A percentile compares a stretch with the other conserved stretches of the same genome.
Conservation (phyloP, 2,113 vertebrate species). For the Amblyopsis rosae region DNA sequence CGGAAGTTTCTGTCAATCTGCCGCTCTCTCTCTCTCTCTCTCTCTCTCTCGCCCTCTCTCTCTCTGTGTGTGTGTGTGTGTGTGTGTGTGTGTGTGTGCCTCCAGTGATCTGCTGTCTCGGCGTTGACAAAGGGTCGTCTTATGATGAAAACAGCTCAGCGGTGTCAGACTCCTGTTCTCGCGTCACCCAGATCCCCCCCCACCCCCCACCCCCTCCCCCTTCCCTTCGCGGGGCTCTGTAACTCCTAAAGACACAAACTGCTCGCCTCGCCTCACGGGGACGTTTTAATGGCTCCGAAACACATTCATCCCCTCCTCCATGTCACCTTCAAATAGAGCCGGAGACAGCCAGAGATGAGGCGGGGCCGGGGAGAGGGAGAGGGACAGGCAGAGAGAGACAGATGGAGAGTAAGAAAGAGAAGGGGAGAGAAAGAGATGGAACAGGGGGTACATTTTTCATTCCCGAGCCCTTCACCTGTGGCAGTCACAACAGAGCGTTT, state of each 20-base stretch:
- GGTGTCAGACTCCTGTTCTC: constrained; percentile 52
- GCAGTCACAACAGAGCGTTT: constrained; percentile 70
- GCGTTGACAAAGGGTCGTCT: constrained; percentile 51
- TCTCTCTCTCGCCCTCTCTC: too few species aligned
- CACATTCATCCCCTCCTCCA: constrained; percentile 70
- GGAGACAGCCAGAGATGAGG: constrained; percentile 38
- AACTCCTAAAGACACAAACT: constrained; percentile 67
- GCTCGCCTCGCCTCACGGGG: constrained; percentile 63
- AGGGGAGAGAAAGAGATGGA: constrained; percentile 1
- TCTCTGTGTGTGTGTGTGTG: too few species aligned
- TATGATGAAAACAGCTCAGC: constrained; percentile 63
- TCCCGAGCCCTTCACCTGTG: constrained; percentile 62
- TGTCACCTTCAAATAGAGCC: constrained; percentile 69
- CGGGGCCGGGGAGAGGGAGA: background rate
- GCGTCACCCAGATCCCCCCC: constrained; percentile 25
- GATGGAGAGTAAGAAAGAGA: background rate
- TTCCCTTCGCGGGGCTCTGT: constrained; percentile 39
- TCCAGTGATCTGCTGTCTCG: constrained; percentile 41
- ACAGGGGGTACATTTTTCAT: constrained; percentile 66
- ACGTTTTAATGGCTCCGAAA: constrained; percentile 71
- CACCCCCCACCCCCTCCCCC: too few species aligned
- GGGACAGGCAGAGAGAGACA: background rate
- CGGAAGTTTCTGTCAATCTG: constrained; percentile 26
- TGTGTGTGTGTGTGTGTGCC: background rate
- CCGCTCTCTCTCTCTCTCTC: constrained; percentile 1